Conservation (phyloP, 2,888 invertebrate species). For the Catocala fraxini region DNA sequence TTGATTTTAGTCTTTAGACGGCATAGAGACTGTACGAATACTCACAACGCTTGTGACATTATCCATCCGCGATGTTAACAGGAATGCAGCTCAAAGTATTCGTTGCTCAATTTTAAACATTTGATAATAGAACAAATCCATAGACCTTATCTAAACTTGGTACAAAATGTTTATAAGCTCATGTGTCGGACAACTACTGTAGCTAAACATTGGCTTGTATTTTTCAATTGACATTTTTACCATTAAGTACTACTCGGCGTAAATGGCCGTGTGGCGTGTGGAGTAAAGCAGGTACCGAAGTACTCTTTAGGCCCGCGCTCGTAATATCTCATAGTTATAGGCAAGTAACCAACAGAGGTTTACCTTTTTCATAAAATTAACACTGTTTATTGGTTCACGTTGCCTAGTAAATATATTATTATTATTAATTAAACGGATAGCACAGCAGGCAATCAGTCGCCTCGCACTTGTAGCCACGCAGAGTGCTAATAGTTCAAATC, state of each 20-base stretch:
- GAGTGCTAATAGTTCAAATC: no score
- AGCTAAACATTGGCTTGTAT: constrained; percentile 55
- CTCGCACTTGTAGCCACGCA: no score
- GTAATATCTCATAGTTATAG: no score
- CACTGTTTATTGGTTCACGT: no score
- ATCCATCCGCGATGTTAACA: constrained; percentile 27
- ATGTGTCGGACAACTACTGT: constrained; percentile 69
- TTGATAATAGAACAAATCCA: constrained; percentile 67
- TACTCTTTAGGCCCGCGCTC: no score
- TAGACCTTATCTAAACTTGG: constrained; percentile 61
- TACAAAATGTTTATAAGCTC: constrained; percentile 79
- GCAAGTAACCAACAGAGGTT: no score
- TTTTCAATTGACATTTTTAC: constrained; percentile 39
- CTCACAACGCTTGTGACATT: not conserved
- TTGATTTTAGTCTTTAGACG: not conserved
- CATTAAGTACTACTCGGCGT: constrained; percentile 19
- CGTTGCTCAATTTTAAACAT: constrained; percentile 73
- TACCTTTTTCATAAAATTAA: no score
- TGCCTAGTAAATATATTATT: no score
- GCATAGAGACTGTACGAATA: constrained; percentile 5
- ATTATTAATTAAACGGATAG: no score
- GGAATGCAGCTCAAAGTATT: constrained; percentile 69
- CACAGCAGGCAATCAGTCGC: no score
- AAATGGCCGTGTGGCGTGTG: not conserved
- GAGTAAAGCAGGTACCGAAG: no score